Evolutionary conservation across 2,113 vertebrate genomes (phyloP), one percentile per base, ranked within the genome.

Genomic region (Lophius piscatorius): DNA sequence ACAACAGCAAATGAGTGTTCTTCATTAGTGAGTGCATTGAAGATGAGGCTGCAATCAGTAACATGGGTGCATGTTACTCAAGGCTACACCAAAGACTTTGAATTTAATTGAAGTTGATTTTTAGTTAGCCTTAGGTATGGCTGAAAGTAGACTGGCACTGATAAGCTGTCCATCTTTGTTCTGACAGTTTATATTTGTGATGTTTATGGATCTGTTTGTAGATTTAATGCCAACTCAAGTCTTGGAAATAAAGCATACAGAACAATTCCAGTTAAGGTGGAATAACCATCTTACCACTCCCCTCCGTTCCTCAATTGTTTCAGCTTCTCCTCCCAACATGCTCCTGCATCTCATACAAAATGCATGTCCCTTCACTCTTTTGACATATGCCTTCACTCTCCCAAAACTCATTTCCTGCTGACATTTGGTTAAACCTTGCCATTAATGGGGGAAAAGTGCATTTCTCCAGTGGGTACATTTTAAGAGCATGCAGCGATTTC

Each of bases 391-490:
- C 57, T 70, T 76, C 76, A 86, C 81, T 82, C 74, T 66, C 68
- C 73, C 61, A 16, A 57, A 84, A 80, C 68, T 81, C 51, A 65
- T 75, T 83, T 89, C 71, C 35, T 74, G 82, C 88, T 83, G 82
- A 82, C 79, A 59, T 55, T 24, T 39, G 54, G 49, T 61, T 60
- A 78, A 76, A 77, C 54, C 47, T 38, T 17, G 50, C 44, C 69
- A n/a, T 11, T 81, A 66, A 78, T 70, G 63, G 78, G 9, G 36
- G 28, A 47, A 54, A 57, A 67, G 68, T 69, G 50, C 52, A 60
- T 76, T 60, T 80, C 76, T 80, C 78, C 21, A 7, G 62, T 77
- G 65, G 39, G 67, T 69, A 23, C 11, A 46, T 60, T 75, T 85
- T 83, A 82, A 87, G 61, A 86, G 70, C 63, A 63, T 64, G 57